Base-by-base conservation (phyloP, 30 jellyfish, hydroid and myxozoan genomes). In the Hydractinia echinata region DNA sequence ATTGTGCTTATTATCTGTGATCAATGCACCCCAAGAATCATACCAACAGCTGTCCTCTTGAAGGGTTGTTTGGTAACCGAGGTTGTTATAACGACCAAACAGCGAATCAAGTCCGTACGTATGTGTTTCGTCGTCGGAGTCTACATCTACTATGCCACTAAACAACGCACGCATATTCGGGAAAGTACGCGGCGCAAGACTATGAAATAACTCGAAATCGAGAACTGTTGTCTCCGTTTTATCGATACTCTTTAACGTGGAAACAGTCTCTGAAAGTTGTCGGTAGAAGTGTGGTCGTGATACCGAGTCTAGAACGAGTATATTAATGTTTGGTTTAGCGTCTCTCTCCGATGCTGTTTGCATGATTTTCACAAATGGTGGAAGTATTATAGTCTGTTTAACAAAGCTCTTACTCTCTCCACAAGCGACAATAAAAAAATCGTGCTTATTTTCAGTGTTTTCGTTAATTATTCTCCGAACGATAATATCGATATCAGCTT, bases 21-120 rank as follows among this genome's bases (percentile, higher is more conserved):
- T 82, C 8, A 93, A 70, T 3, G 99, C 90, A 15, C 99, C 99
- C 99, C 99, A 93, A 0, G 95, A 78, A 53, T 93, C 99, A 55
- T 84, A 87, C 99, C 99, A 93, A 72, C 99, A 93, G 87, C 99
- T 93, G 53, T 93, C 99, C 61, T 93, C 99, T 72, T 93, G 99
- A 55, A 93, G 73, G 84, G 87, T 82, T 10, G 95, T 87, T 76
- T 93, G 99, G 83, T 87, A 93, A 74, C 99, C 99, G 55, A 71
- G 73, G 15, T 81, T 79, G 51, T 66, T 67, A 67, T 73, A 93
- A 54, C 86, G 76, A 3, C 95, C 92, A 67, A 87, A 83, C 7
- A 93, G 82, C 56, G 51, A 79, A 39, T 84, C 95, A 67, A 93
- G 76, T 14, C 88, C 82, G 76, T 93, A 93, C 10, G 83, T 79